phyloP scores from a whole-genome alignment of 2,113 vertebrate genomes.

The Atrichornis clamosus region DNA sequence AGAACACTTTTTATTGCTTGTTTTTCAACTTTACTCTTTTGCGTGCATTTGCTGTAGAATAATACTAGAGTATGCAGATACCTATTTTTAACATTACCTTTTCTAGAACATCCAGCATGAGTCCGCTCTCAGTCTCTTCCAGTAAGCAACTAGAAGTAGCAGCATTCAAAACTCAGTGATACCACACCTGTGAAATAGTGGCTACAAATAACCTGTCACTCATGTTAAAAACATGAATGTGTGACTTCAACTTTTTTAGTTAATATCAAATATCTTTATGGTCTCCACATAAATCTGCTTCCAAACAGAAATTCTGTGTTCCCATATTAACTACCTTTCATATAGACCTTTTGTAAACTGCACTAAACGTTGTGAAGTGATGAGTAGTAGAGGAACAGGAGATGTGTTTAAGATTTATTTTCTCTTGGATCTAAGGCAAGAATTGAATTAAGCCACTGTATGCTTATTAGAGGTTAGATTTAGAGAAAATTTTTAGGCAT shows the following conservation, averaged over 20 bases:
- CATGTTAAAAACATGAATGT: background rate
- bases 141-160: background rate
- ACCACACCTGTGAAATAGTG: background rate
- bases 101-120: background rate
- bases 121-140: background rate
- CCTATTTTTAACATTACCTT: background rate
- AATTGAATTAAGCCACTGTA: background rate
- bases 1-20: background rate
- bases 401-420: background rate
- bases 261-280: background rate
- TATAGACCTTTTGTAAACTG: background rate
- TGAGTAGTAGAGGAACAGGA: background rate
- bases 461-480: background rate
- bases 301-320: background rate
- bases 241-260: background rate
- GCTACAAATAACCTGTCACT: background rate
- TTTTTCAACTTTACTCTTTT: background rate
- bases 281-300: background rate
- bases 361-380: background rate
- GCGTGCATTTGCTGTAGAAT: background rate
- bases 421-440: background rate
- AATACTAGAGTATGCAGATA: background rate
- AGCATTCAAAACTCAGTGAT: background rate
- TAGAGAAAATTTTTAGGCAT: background rate
- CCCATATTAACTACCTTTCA: background rate